Conservation (phyloP, 1,140 invertebrate genomes). For the Drosophila persimilis region DNA sequence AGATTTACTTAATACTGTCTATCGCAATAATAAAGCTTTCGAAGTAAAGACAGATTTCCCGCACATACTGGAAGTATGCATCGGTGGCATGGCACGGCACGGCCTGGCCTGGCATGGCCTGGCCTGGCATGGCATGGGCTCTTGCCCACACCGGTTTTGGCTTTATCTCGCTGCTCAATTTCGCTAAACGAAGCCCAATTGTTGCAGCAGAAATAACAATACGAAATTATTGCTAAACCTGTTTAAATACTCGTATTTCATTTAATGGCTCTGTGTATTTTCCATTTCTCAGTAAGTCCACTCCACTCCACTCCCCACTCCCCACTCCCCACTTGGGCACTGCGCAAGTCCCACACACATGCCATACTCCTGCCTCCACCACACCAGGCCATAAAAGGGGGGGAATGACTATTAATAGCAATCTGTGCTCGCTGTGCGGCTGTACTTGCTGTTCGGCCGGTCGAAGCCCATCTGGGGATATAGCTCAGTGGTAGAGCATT, state of each 20-base stretch:
- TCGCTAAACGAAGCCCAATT: constrained; percentile 53
- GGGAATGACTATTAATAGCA: constrained; percentile 23
- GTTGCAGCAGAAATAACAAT: constrained; percentile 64
- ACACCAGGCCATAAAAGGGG: neutral
- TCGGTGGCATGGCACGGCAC: constrained; percentile 36
- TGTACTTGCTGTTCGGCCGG: constrained; percentile 32
- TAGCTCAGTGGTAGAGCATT: constrained; percentile 95
- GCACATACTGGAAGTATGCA: constrained; percentile 31
- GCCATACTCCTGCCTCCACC: neutral
- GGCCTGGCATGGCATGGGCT: neutral
- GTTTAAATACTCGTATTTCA: constrained; percentile 58
- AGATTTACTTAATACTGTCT: constrained; percentile 44
- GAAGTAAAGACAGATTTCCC: constrained; percentile 14
- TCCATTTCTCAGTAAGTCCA: constrained; percentile 28
- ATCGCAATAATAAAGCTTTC: constrained; percentile 60
- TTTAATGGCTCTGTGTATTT: constrained; percentile 40
- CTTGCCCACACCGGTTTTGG: constrained; percentile 53
- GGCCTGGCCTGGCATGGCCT: neutral
- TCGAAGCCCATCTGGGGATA: constrained; percentile 53
- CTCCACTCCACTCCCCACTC: constrained; percentile 7
- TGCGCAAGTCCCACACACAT: constrained; percentile 58
- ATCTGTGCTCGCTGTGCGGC: neutral
- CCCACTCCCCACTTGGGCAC: constrained; percentile 20
- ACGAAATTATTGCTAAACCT: constrained; percentile 67
- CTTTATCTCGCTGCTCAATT: constrained; percentile 31